Percentiles rank a stretch among this genome's conserved stretches.
Conservation (phyloP, 2,888 invertebrate genomes). For the Seira sanloemensis region DNA sequence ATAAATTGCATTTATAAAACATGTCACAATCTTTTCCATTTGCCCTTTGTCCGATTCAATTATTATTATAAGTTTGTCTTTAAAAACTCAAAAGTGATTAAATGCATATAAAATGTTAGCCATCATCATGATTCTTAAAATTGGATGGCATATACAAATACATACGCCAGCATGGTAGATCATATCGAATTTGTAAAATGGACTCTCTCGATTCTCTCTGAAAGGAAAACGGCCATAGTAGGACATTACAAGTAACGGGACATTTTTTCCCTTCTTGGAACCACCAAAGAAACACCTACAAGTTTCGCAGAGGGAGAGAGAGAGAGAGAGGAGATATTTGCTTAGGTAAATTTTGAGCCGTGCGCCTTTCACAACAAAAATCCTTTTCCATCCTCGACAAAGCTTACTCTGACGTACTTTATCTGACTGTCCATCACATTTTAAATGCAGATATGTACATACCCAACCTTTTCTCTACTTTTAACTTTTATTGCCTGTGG, state of each 20-base stretch:
- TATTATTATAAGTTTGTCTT: neutral
- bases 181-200: neutral
- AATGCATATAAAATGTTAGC: neutral
- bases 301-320: neutral
- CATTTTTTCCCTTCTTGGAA: neutral
- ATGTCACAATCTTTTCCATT: neutral
- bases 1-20: neutral
- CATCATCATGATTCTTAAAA: neutral
- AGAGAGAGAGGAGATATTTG: no score
- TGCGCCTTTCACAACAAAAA: neutral
- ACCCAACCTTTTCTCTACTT: neutral
- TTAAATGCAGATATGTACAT: no score
- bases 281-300: neutral
- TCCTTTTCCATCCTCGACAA: neutral
- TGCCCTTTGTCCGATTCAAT: neutral
- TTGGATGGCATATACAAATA: neutral
- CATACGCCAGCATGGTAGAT: neutral
- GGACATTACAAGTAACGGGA: conserved; percentile 14
- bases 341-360: neutral
- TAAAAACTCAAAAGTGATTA: neutral
- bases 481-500: neutral
- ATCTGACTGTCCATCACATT: neutral
- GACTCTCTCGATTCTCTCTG: neutral
- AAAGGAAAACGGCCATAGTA: conserved; percentile 33
- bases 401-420: neutral